phyloP scores from a whole-genome alignment of 2,113 vertebrate species.

The Actinemys pallida region DNA sequence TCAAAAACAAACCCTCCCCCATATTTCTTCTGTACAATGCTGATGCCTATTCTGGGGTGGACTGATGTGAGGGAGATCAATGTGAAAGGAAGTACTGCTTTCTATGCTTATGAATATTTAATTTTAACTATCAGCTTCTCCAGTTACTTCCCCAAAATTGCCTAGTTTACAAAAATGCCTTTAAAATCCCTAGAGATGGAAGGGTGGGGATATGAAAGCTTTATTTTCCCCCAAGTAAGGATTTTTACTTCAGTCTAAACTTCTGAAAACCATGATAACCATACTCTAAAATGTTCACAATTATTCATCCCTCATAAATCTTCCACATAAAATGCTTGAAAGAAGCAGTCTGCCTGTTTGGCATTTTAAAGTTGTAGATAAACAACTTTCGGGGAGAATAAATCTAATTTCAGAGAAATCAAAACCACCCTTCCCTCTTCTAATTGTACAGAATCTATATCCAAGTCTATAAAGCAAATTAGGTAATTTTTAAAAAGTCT shows the following conservation, averaged over 20 bases:
- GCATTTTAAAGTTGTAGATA: not conserved
- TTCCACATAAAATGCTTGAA: slow-evolving; percentile 12
- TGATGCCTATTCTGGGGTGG: not conserved
- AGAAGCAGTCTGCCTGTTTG: slow-evolving; percentile 6
- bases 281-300: not conserved
- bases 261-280: slow-evolving; percentile 19
- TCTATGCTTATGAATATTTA: not conserved
- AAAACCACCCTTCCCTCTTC: not conserved
- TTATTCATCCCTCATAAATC: slow-evolving; percentile 34
- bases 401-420: not conserved
- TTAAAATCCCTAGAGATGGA: not conserved
- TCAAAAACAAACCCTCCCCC: not conserved
- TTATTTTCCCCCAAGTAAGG: not conserved
- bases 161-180: not conserved
- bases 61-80: not conserved
- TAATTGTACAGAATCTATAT: not conserved
- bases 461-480: not conserved
- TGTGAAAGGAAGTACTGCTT: not conserved
- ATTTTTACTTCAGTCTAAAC: not conserved
- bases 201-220: not conserved
- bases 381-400: not conserved
- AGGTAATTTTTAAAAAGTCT: not conserved
- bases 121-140: slow-evolving; percentile 8
- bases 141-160: not conserved
- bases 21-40: not conserved